Base-by-base conservation (phyloP, 1,140 invertebrate genomes). In the Hyles euphorbiae region DNA sequence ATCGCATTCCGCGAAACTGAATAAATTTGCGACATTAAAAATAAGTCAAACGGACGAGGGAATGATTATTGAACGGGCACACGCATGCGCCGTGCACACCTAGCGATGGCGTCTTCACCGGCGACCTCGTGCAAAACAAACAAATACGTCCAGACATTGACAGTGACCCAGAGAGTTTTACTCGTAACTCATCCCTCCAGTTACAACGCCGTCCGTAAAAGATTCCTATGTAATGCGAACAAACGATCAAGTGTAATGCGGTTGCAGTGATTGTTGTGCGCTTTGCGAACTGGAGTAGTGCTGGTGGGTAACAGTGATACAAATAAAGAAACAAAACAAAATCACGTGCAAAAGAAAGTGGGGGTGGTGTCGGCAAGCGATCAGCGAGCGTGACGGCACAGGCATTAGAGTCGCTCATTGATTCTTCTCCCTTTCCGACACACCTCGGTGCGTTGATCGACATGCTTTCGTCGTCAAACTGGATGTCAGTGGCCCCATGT, bases 271-370 rank as follows among this genome's bases (percentile, higher is more conserved):
- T 43, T 12, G 47, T 57, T 36, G 61, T 56, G 43, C 54, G 45
- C n/a, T 40, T 56, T 5, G 32, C 32, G 4, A 43, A 8, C 11
- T 50, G 22, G 11, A 40, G 2, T 11, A 34, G 5, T 36, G 34
- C 36, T 11, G 3, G 53, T 54, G 34, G 36, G 53, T 22, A 43
- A 7, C 34, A n/a, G 34, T 46, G 60, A 34, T 59, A 46, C 43
- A 43, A 51, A 8, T 47, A 56, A 56, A 9, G 46, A 66, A 70
- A 69, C 67, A 50, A 76, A 73, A 76, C 70, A 75, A 70, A 72
- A 72, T 75, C 65, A 74, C 73, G 73, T 78, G 71, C 68, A 76
- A 83, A 84, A 83, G 83, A 87, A 87, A 87, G 83, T 87, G 76
- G 70, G 54, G 53, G 55, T 64, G 66, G 72, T 74, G 56, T 53